Base-by-base conservation (phyloP, 2,797 vertebrate genomes). In the Argentina silus region DNA sequence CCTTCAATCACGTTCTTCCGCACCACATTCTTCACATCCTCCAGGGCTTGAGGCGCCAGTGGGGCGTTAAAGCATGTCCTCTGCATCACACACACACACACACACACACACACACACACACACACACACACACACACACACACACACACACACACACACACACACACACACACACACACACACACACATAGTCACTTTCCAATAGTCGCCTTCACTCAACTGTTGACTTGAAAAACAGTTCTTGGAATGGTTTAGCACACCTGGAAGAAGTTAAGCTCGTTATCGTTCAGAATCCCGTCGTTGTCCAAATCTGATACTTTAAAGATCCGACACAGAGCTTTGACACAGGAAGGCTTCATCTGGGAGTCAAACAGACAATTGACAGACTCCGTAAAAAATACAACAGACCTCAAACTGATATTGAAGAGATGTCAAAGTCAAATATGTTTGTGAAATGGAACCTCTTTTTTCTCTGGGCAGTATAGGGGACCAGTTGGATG, bases 21-120 rank as follows among this genome's bases (percentile, higher is more conserved):
- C 75, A 99, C 97, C 67, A 99, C 97, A 43, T 98, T 99, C 91
- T 99, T 99, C 15, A 99, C 97, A 15, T 99, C 97, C 89, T 98
- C 97, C 75, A 99, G 87, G 2, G 97, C 97, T 53, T 98, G 96
- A 74, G 96, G 94, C 60, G 96, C 96, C 61, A 99, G 80, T 0
- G 97, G 97, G 51, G 95, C 95, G 90, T 98, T 98, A 86, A 99
- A 99, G 88, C 97, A 98, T 27, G 95, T 97, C 88, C 96, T 95
- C 97, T 99, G 90, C 15, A 6, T 72, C 66, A 55, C 48, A 11
- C 44, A 17, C 12, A 42, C 14, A 8, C 42, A 43, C 1, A 19
- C 11, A 50, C 59, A 15, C 43, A 50, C 51, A 47, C 27, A 36
- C 42, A 57, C 14, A 44, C 6, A 55, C 36, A 43, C 64, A 72